A percentile compares a stretch with the other conserved stretches of the same genome.
phyloP scores from a whole-genome alignment of 2,888 invertebrate species.

The Lacanobia oleracea region DNA sequence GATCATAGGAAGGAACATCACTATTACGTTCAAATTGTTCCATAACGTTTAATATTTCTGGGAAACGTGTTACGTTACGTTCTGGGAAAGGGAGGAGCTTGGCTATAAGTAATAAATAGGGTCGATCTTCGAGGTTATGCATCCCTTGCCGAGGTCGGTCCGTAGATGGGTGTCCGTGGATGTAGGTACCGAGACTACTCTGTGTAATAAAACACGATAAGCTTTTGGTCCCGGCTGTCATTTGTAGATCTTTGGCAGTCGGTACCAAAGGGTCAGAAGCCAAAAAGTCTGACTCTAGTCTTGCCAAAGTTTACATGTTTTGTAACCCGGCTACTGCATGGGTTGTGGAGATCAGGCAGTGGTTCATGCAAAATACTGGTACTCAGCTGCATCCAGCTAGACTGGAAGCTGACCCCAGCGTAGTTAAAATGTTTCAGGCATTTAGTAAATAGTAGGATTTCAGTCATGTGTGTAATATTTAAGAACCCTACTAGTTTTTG shows the following conservation, averaged over 20 bases:
- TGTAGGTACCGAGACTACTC: not conserved
- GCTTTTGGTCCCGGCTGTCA: not conserved
- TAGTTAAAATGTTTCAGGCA: too few relatives aligned
- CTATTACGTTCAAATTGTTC: slow-evolving; percentile 1
- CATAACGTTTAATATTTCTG: not conserved
- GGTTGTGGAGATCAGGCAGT: not conserved
- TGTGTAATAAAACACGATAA: not conserved
- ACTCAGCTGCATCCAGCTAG: not conserved
- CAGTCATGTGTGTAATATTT: too few relatives aligned
- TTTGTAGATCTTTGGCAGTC: not conserved
- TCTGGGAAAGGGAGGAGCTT: not conserved
- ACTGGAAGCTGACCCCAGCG: not conserved
- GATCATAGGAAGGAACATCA: slow-evolving; percentile 1
- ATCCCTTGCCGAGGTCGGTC: not conserved
- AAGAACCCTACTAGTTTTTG: too few relatives aligned
- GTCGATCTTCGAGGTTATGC: too few relatives aligned
- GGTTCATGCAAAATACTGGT: not conserved
- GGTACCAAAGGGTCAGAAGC: not conserved
- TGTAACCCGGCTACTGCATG: too few relatives aligned
- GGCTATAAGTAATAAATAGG: not conserved
- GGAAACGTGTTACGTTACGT: slow-evolving; percentile 8
- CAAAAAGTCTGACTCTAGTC: not conserved
- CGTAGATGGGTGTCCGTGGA: not conserved
- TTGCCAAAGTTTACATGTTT: too few relatives aligned
- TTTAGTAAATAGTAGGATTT: too few relatives aligned